Evolutionary conservation across 1,140 invertebrate species (phyloP).

Genomic region (Hermatobates lingyangjiaoensis): DNA sequence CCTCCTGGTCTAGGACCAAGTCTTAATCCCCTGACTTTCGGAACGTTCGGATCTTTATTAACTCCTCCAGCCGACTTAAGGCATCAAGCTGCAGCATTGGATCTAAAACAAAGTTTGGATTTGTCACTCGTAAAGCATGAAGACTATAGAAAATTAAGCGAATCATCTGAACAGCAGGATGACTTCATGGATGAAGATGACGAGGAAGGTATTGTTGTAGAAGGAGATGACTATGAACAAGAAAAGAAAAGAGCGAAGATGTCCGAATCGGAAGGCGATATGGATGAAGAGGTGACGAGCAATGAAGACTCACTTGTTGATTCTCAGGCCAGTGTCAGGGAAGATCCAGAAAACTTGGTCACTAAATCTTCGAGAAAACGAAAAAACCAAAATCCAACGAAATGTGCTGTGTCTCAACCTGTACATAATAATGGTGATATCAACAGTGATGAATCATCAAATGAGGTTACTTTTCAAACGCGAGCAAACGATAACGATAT

Average conservation of each 20-base stretch:
- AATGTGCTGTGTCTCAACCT: slow-evolving; percentile 40
- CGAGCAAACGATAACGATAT: slow-evolving; percentile 4
- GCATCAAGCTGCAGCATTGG: slow-evolving; percentile 35
- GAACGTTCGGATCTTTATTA: slow-evolving; percentile 51
- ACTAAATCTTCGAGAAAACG: slow-evolving; percentile 41
- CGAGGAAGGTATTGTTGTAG: slow-evolving; percentile 39
- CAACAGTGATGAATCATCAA: slow-evolving; percentile 42
- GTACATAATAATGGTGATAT: slow-evolving; percentile 34
- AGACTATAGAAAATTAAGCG: slow-evolving; percentile 20
- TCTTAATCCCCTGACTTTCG: slow-evolving; percentile 46
- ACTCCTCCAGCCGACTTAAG: slow-evolving; percentile 50
- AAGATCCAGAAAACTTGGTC: slow-evolving; percentile 25
- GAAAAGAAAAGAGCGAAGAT: slow-evolving; percentile 28
- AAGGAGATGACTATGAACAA: slow-evolving; percentile 35
- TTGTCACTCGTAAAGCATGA: slow-evolving; percentile 29
- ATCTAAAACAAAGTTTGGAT: slow-evolving; percentile 46
- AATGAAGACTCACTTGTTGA: slow-evolving; percentile 57
- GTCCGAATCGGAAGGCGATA: slow-evolving; percentile 33
- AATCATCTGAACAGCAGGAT: slow-evolving; percentile 20
- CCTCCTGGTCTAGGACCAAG: slow-evolving; percentile 46
- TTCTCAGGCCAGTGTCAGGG: slow-evolving; percentile 34
- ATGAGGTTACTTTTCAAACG: slow-evolving; percentile 33
- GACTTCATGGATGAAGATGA: slow-evolving; percentile 32
- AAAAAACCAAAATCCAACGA: slow-evolving; percentile 79
- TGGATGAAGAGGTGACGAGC: slow-evolving; percentile 40